A percentile compares a stretch with the other conserved stretches of the same genome.
phyloP scores from a whole-genome alignment of 2,113 vertebrate genomes.

The Orientallactaga bullata region DNA sequence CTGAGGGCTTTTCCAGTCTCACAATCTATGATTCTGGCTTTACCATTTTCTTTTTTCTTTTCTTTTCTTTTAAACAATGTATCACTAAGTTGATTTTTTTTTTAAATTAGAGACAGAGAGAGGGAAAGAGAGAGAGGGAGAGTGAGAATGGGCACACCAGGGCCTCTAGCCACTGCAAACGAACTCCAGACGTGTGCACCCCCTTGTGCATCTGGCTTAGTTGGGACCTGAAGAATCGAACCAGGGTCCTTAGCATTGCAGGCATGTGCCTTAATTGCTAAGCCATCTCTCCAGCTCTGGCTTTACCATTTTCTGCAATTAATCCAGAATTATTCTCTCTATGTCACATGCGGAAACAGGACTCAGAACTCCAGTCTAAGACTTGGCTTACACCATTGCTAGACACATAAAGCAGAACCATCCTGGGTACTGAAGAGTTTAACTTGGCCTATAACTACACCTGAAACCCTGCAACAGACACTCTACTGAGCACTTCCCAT shows the following conservation, averaged over 20 bases:
- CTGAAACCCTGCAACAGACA: neutral
- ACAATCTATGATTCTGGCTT: constrained; percentile 6
- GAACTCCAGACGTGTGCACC: no score
- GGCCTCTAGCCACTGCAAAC: no score
- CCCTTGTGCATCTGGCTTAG: no score
- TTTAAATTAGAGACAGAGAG: no score
- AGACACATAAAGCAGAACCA: neutral
- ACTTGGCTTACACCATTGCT: neutral
- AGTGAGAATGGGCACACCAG: no score
- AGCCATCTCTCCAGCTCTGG: no score
- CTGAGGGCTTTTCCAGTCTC: neutral
- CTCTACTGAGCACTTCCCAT: neutral
- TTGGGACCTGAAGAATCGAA: no score
- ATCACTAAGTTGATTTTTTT: no score
- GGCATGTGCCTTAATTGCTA: no score
- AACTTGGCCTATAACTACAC: neutral
- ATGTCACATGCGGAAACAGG: neutral
- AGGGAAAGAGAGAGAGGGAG: no score
- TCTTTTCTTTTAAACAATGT: no score
- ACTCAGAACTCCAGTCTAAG: neutral
- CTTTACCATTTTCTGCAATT: neutral
- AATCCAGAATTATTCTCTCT: constrained; percentile 23
- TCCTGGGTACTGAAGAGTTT: neutral
- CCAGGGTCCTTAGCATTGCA: no score
- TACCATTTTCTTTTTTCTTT: neutral